Evolutionary conservation across 1,140 invertebrate genomes (phyloP), one percentile per base, ranked within the genome.

Genomic region (Bombus ignitus): DNA sequence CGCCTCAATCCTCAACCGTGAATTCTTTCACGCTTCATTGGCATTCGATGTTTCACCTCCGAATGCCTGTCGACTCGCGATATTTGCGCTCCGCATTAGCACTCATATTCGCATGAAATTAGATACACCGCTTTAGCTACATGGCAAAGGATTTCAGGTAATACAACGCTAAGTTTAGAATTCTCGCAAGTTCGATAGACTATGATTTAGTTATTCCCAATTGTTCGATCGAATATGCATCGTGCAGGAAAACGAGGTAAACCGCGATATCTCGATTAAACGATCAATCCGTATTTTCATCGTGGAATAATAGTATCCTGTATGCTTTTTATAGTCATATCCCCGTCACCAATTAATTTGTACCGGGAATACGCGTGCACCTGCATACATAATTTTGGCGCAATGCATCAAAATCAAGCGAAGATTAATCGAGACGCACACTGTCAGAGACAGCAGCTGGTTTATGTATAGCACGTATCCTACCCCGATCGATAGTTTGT

Each of bases 11-110:
- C n/a, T 44, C 47, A 32, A 42, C 62, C 73, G 47, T 42, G 66
- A 72, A 85, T 85, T 80, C 83, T 85, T 85, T 80, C 76, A 85
- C 76, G 76, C 76, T 70, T 37, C 83, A 65, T 79, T 39, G 83
- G 57, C 68, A 53, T 79, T 72, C 83, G 39, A 79, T 28, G 83
- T 65, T 57, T 70, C 68, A 39, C 76, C 76, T 80, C 37, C 39
- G 66, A 80, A 79, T 72, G 77, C 47, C 32, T 12, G 47, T 3
- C 83, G 83, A 72, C 76, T 71, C 83, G 83, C 72, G 73, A 70
- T 77, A 83, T 77, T 83, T 80, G 25, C 47, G 32, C 28, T 28
- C 5, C 83, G 44, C 68, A 57, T 80, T 65, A 78, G 25, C 76
- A 9, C 68, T 57, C 76, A 79, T 72, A 62, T 72, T 44, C 83